Percentiles rank a stretch among this genome's conserved stretches.
Evolutionary conservation across 2,888 invertebrate genomes (phyloP).

Genomic region (Diarsia mendica): DNA sequence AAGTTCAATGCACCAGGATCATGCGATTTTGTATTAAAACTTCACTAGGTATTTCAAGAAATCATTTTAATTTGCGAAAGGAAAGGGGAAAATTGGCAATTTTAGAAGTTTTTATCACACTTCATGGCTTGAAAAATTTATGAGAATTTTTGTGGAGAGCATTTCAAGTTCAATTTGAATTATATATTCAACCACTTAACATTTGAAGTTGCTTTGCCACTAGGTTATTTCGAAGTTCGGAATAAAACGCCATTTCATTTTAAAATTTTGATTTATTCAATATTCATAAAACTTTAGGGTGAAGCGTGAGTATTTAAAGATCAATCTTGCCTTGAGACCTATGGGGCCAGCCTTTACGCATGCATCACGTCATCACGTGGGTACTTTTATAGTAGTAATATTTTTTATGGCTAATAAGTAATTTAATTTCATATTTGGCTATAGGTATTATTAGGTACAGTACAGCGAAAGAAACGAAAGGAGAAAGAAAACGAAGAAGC

Average conservation of each 20-base stretch:
- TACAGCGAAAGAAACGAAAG: too few species aligned
- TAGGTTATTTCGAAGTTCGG: not conserved
- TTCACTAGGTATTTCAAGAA: conserved; percentile 29
- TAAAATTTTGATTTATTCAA: not conserved
- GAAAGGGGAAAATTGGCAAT: conserved; percentile 23
- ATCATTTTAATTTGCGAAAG: conserved; percentile 32
- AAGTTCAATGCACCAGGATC: conserved; percentile 53
- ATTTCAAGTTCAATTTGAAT: conserved; percentile 19
- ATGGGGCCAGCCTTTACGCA: too few species aligned
- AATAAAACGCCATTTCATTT: not conserved
- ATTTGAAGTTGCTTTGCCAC: not conserved
- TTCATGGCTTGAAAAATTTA: conserved; percentile 19
- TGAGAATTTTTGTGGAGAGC: conserved; percentile 9
- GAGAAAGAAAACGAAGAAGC: too few species aligned
- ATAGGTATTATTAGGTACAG: too few species aligned
- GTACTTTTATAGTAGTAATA: too few species aligned
- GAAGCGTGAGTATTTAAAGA: not conserved
- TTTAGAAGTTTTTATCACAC: conserved; percentile 37
- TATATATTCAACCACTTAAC: conserved; percentile 24
- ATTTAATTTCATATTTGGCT: too few species aligned
- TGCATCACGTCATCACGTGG: too few species aligned
- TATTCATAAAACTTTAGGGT: not conserved
- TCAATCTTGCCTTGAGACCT: too few species aligned
- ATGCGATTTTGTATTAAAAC: conserved; percentile 52
- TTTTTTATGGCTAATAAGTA: too few species aligned